Evolutionary conservation across 2,113 vertebrate species (phyloP).

Genomic region (Forbesichthys papilliferus): DNA sequence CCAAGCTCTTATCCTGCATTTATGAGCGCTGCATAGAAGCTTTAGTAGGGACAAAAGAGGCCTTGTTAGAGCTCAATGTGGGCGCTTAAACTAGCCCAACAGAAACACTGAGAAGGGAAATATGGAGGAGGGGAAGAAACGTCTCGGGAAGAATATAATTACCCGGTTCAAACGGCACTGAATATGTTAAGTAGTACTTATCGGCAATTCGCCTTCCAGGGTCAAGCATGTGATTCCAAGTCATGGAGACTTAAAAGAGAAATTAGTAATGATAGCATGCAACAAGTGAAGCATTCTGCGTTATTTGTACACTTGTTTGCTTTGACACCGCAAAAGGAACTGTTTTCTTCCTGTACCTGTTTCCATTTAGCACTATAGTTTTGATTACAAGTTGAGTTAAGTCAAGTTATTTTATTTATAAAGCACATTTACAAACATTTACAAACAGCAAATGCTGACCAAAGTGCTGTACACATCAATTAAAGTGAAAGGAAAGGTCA

Average conservation of each 20-base stretch:
- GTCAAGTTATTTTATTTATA: too few relatives aligned
- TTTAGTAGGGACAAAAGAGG: slow-evolving; percentile 66
- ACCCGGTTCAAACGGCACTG: slow-evolving; percentile 56
- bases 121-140: slow-evolving; percentile 36
- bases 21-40: slow-evolving; percentile 62
- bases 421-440: too few relatives aligned
- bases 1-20: slow-evolving; percentile 55
- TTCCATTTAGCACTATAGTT: background rate
- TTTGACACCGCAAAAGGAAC: background rate
- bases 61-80: slow-evolving; percentile 66
- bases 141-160: slow-evolving; percentile 65
- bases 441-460: too few relatives aligned
- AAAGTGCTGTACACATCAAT: too few relatives aligned
- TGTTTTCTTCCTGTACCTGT: background rate
- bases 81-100: slow-evolving; percentile 55
- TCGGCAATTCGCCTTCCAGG: slow-evolving; percentile 55
- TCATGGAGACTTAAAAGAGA: slow-evolving; percentile 55
- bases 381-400: background rate
- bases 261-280: slow-evolving; percentile 12
- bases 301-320: background rate
- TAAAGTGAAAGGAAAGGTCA: background rate
- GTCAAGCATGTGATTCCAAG: slow-evolving; percentile 40
- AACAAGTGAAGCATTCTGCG: background rate
- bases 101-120: slow-evolving; percentile 48
- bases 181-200: slow-evolving; percentile 70